These are phyloP conservation scores for Yponomeuta evonymella DNA, from an alignment of 2,888 invertebrate genomes.

Conservation along the genomic window DNA sequence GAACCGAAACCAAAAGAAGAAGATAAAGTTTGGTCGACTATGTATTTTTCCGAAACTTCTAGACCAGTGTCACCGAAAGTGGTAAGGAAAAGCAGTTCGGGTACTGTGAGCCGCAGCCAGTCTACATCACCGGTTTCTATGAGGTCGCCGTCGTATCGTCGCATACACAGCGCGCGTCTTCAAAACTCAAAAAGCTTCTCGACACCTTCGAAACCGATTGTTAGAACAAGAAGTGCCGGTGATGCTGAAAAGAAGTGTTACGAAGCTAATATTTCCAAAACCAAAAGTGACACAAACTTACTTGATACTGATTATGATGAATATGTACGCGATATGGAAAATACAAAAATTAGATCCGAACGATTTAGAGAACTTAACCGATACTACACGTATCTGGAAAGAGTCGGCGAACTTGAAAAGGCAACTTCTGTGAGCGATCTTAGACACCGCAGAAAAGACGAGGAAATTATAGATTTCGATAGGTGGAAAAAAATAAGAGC, in stretches of 20 bases:
- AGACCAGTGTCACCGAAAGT: conserved; percentile 61
- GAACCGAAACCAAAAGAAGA: conserved; percentile 23
- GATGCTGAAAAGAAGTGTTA: conserved; percentile 67
- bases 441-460: conserved; percentile 82
- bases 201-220: conserved; percentile 56
- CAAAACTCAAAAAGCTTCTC: conserved; percentile 52
- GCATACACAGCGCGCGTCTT: conserved; percentile 73
- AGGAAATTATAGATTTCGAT: conserved; percentile 90
- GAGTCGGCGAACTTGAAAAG: conserved; percentile 88
- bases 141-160: conserved; percentile 80
- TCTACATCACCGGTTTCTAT: conserved; percentile 76
- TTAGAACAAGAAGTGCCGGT: conserved; percentile 80
- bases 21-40: conserved; percentile 41
- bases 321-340: conserved; percentile 80
- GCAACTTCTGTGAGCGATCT: conserved; percentile 83
- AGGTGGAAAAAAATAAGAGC: conserved; percentile 88
- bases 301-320: conserved; percentile 80
- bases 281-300: conserved; percentile 58
- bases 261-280: conserved; percentile 35
- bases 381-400: conserved; percentile 90
- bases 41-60: conserved; percentile 61
- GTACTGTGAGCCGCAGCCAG: conserved; percentile 51
- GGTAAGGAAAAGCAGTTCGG: conserved; percentile 32
- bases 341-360: conserved; percentile 82
- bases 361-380: conserved; percentile 89